These are phyloP conservation scores for Himalopsyche phryganea DNA, from an alignment of 1,140 invertebrate species.

Conservation along the genomic window DNA sequence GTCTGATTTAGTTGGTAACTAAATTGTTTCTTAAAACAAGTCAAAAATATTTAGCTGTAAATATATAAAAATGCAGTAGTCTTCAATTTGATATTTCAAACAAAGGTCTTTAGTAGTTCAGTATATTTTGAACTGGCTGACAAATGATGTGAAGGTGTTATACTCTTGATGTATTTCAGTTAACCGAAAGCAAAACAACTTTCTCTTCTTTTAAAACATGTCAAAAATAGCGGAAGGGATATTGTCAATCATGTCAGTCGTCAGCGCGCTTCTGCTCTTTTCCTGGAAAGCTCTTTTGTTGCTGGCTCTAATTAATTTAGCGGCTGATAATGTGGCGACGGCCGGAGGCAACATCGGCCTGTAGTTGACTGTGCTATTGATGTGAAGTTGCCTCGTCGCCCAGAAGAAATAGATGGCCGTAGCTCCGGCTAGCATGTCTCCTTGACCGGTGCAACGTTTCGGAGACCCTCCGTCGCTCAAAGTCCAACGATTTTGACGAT, in stretches of 20 bases:
- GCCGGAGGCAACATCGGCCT: constrained; percentile 51
- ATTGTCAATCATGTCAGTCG: constrained; percentile 65
- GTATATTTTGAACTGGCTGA: too few species aligned
- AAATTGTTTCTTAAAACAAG: too few species aligned
- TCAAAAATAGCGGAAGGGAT: constrained; percentile 39
- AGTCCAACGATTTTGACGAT: constrained; percentile 53
- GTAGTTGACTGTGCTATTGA: neutral
- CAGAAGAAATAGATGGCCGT: constrained; percentile 67
- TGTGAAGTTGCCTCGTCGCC: constrained; percentile 43
- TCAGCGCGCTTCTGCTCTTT: constrained; percentile 61
- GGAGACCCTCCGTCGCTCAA: constrained; percentile 38
- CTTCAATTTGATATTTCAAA: too few species aligned
- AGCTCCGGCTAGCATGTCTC: constrained; percentile 70
- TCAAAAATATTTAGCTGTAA: too few species aligned
- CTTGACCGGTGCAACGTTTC: constrained; percentile 77
- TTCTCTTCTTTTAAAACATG: too few species aligned
- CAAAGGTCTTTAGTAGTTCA: too few species aligned
- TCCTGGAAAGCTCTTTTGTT: constrained; percentile 59
- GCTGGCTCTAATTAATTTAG: constrained; percentile 62
- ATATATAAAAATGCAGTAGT: too few species aligned
- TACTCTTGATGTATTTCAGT: too few species aligned
- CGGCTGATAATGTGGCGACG: constrained; percentile 63
- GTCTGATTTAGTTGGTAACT: too few species aligned
- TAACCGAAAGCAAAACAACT: too few species aligned
- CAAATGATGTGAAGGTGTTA: too few species aligned